These are phyloP conservation scores for Ariopsis seemanni DNA, from an alignment of 2,113 vertebrate species.

Conservation along the genomic window DNA sequence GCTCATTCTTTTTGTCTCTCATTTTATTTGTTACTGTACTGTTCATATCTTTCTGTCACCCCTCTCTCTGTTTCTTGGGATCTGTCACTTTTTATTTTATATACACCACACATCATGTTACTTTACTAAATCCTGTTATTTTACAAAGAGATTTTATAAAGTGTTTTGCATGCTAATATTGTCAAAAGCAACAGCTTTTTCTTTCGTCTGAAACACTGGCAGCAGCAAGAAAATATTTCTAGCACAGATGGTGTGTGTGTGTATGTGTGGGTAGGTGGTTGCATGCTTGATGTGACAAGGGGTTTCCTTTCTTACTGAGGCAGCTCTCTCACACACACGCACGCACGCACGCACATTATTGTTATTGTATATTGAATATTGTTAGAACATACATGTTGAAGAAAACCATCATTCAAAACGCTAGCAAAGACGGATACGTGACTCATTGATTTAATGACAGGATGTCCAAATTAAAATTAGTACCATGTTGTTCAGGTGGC, in stretches of 20 bases:
- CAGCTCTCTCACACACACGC: slow-evolving; percentile 15
- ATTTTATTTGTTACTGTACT: not conserved
- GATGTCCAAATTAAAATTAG: not conserved
- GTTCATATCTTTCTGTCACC: not conserved
- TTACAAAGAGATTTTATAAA: not conserved
- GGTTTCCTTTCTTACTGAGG: slow-evolving; percentile 35
- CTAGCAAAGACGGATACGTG: not conserved
- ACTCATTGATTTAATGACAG: not conserved
- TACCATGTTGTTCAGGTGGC: not conserved
- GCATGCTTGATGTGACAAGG: slow-evolving; percentile 34
- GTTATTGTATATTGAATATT: not conserved
- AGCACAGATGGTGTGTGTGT: slow-evolving; percentile 39
- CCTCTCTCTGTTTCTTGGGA: not conserved
- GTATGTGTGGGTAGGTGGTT: slow-evolving; percentile 33
- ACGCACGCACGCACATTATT: not conserved
- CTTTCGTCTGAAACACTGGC: slow-evolving; percentile 19
- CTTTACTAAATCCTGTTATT: not conserved
- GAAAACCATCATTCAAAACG: not conserved
- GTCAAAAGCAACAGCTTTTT: slow-evolving; percentile 21
- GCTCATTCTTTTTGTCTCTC: not conserved
- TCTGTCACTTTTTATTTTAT: not conserved
- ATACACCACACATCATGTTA: not conserved
- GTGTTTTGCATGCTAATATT: slow-evolving; percentile 9
- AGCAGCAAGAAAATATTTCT: slow-evolving; percentile 33
- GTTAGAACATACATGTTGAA: not conserved